A percentile compares a stretch with the other conserved stretches of the same genome.
phyloP scores from a whole-genome alignment of 2,113 vertebrate species.

The Nothoprocta pentlandii region DNA sequence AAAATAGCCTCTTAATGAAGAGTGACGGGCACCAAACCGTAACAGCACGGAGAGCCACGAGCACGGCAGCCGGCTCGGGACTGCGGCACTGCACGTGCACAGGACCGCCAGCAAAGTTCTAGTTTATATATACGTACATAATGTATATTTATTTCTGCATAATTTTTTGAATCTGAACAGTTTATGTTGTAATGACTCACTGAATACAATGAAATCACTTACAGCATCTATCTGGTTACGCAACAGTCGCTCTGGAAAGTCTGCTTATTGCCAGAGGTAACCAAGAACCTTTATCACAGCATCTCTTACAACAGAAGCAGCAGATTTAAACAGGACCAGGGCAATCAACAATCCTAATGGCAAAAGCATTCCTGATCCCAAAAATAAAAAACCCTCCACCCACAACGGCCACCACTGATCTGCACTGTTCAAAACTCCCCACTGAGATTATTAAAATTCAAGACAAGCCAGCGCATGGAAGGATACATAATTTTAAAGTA shows the following conservation, averaged over 20 bases:
- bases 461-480: background rate
- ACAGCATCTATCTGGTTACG: background rate
- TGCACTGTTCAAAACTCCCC: background rate
- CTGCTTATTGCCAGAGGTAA: conserved; percentile 32
- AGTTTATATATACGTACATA: too few species aligned
- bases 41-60: conserved; percentile 8
- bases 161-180: background rate
- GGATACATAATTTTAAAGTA: background rate
- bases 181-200: background rate
- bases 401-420: background rate
- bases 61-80: conserved; percentile 36
- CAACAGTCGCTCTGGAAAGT: background rate
- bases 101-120: conserved; percentile 5
- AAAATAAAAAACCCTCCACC: background rate
- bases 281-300: conserved; percentile 21
- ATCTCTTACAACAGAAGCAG: background rate
- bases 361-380: background rate
- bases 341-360: background rate
- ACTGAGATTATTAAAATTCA: background rate
- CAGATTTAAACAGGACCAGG: background rate
- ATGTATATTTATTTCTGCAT: background rate
- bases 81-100: background rate
- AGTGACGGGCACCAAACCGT: conserved; percentile 37
- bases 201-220: conserved; percentile 9
- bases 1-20: conserved; percentile 66